phyloP scores from a whole-genome alignment of 2,797 vertebrate genomes.

The Liparis tanakae region DNA sequence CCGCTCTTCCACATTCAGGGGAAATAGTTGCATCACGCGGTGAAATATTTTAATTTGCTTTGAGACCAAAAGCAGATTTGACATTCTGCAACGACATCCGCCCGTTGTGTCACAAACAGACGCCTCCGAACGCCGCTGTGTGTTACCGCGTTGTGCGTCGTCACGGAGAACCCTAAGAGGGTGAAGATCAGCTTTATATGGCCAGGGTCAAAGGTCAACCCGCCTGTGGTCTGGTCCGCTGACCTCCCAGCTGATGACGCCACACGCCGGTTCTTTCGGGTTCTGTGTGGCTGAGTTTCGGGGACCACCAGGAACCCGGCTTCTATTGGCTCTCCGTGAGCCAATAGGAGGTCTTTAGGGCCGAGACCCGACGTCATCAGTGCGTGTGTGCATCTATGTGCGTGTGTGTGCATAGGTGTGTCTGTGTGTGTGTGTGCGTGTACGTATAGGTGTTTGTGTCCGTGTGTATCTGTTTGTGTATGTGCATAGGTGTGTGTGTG shows the following conservation, averaged over 20 bases:
- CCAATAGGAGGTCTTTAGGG: not conserved
- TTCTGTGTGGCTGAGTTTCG: not conserved
- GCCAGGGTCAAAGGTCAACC: not conserved
- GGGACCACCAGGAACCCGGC: not conserved
- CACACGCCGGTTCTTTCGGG: not conserved
- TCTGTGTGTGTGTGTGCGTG: no score
- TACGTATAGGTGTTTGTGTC: no score
- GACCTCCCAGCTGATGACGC: not conserved
- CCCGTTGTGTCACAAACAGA: not conserved
- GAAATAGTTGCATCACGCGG: constrained; percentile 28
- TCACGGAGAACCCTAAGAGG: not conserved
- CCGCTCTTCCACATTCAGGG: not conserved
- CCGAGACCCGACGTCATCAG: not conserved
- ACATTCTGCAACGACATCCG: not conserved
- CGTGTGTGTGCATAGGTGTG: no score
- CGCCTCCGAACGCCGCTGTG: not conserved
- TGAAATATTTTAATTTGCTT: constrained; percentile 20
- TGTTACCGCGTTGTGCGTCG: not conserved
- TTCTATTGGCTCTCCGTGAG: not conserved
- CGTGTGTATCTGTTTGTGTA: no score
- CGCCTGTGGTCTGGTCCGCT: not conserved
- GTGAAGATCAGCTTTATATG: not conserved
- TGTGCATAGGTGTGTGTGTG: no score
- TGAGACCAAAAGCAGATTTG: not conserved
- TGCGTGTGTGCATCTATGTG: no score